Evolutionary conservation across 2,113 vertebrate genomes (phyloP), one percentile per base, ranked within the genome.

Genomic region (Himantopus leucocephalus): DNA sequence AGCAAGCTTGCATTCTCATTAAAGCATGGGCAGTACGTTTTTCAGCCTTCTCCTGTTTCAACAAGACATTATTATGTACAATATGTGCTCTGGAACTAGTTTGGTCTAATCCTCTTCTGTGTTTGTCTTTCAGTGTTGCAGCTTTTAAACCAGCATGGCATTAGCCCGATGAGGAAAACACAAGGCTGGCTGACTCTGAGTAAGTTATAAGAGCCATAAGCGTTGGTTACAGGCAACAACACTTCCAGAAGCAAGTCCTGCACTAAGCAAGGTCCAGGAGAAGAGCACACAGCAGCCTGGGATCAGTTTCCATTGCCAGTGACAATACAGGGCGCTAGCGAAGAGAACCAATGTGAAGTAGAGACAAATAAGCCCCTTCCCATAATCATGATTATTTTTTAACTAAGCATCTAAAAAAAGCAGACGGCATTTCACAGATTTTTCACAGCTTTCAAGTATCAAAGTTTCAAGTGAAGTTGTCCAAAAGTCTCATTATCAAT

Each of bases 71-170:
- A 96, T 80, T 66, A 95, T 84, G 87, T 87, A 21, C 91, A n/a
- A 5, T 0, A 15, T 29, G 72, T 35, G 74, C 88, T 45, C 55
- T 93, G 93, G 56, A 92, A 26, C 43, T 63, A 64, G 50, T 84
- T 91, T 77, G 91, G 27, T 16, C 74, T 95, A 96, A 95, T 96
- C 95, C 74, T 75, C 68, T 24, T 59, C 84, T 92, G 82, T 88
- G 32, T 83, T 84, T 87, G 67, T 48, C 70, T 79, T 93, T n/a
- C 87, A 70, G 53, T 8, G 0, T 22, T 66, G 27, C 50, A 73
- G 90, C 55, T 92, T 88, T 72, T 47, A 62, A 91, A 88, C 50
- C 21, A 74, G 32, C 1, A 60, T 22, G 52, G 81, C 73, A 59
- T 39, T 14, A 81, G 45, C 29, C 70, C 35, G 20, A 13, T 17